Evolutionary conservation across 2,888 invertebrate genomes (phyloP), one percentile per base, ranked within the genome.

Genomic region (Meiosimyza platycephala): DNA sequence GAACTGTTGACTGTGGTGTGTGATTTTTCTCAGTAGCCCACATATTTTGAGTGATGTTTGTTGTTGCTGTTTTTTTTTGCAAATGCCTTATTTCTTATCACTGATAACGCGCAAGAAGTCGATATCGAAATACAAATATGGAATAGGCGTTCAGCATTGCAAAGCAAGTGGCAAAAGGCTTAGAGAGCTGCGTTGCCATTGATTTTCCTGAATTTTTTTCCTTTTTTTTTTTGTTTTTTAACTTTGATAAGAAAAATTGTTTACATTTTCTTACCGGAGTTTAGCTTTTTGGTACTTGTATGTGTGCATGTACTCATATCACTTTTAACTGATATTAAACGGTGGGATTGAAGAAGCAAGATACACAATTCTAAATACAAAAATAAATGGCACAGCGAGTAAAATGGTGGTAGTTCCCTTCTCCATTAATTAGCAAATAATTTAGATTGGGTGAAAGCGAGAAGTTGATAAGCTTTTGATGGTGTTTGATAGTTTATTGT

Each of bases 101-200:
- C 33, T 82, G 82, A 81, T 81, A 83, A 83, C 40, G 76, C 74
- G 57, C 68, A 57, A 78, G 78, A 81, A 79, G 81, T 82, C 82
- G 82, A 83, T 82, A 82, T 82, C 82, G 78, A 77, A 81, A 80
- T 79, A 80, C 82, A 82, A 83, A 83, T 82, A 82, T 69, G 76
- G 70, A 83, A 76, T 78, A 80, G 82, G 82, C 77, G 82, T 80
- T 57, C 82, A 82, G 79, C 74, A 80, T 75, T 67, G 4, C 57
- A 6, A 18, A 65, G 64, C 28, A 63, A 57, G 67, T 51, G n/a
- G 16, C 16, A 16, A 50, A 63, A 11, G n/a, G 18, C 16, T 33
- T 15, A 63, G 11, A 50, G 50, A 64, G 50, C 40, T 22, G n/a
- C n/a, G 28, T 66, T 33, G 15, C 33, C 2, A 40, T 28, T 28